Evolutionary conservation across 2,888 invertebrate species (phyloP), one percentile per base, ranked within the genome.

Genomic region (Drosophila testacea): DNA sequence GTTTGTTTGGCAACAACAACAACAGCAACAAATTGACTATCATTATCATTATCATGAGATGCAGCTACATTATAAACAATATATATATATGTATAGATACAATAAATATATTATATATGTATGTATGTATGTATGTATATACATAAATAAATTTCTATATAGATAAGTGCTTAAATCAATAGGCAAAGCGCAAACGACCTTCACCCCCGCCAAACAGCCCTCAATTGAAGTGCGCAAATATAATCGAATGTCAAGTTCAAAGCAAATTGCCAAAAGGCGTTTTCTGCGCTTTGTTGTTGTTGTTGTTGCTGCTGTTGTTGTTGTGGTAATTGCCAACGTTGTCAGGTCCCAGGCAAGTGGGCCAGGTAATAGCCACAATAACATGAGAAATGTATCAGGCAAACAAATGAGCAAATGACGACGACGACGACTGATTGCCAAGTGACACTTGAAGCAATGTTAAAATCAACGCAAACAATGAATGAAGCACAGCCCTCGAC

Each of bases 231-330:
- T 78, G 78, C 70, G 61, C 68, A 75, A 83, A 79, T 77, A 77
- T 77, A 77, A 77, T 77, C 72, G 73, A 87, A 87, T 84, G 83
- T 83, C 83, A 83, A 83, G 83, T 87, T 83, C 84, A 83, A 87
- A 71, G 68, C 59, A 68, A 81, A 79, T 87, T 68, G 73, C 79
- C 81, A 71, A 75, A 64, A 74, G 65, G 59, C 46, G 48, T 64
- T 60, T 54, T 41, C 47, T 41, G 48, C 32, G 32, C 32, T 1
- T 57, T 9, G 6, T 46, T 61, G 50, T 13, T 47, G 38, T 42
- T 48, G 56, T 38, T 55, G 41, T 55, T 62, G 54, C 39, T 57
- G 65, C 32, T 67, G 76, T 10, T 59, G 60, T 36, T 46, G 42
- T 9, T 50, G 39, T 32, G 59, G 62, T 77, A 78, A 77, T 77